A percentile compares a stretch with the other conserved stretches of the same genome.
Conservation (phyloP, 2,888 invertebrate species). For the Cheilosia soror region DNA sequence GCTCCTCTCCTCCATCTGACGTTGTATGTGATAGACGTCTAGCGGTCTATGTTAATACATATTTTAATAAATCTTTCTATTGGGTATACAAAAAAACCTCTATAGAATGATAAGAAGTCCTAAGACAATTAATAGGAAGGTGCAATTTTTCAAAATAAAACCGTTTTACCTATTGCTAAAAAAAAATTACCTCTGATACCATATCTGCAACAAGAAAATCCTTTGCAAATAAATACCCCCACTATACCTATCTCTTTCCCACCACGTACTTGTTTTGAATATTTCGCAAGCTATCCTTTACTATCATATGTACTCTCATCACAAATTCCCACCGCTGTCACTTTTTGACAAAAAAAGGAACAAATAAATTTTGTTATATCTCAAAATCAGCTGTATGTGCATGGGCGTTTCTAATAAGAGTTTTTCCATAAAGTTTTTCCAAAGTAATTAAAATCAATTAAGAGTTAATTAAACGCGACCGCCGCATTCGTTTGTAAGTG, state of each 20-base stretch:
- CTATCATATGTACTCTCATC: neutral
- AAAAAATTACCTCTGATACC: neutral
- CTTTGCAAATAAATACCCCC: neutral
- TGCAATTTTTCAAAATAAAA: too few species aligned
- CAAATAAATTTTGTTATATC: conserved; percentile 37
- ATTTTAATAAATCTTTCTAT: too few species aligned
- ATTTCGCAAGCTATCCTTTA: neutral
- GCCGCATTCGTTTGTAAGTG: neutral
- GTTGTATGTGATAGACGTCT: too few species aligned
- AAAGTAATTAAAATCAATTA: conserved; percentile 72
- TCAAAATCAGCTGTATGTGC: conserved; percentile 69
- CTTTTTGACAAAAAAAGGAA: conserved; percentile 36
- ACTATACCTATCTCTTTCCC: neutral
- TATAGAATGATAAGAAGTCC: too few species aligned
- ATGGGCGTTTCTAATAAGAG: conserved; percentile 72
- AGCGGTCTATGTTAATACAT: too few species aligned
- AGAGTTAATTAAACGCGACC: conserved; percentile 46
- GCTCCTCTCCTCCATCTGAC: too few species aligned
- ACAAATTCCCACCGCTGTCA: conserved; percentile 3
- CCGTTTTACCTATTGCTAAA: too few species aligned
- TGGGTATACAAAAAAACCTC: too few species aligned
- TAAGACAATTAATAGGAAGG: too few species aligned
- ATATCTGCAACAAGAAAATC: neutral
- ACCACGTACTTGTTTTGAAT: conserved; percentile 45
- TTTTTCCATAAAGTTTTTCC: conserved; percentile 46